A percentile compares a stretch with the other conserved stretches of the same genome.
These are phyloP conservation scores for Oedothorax gibbosus DNA, from an alignment of 1,140 invertebrate species.

Conservation along the genomic window DNA sequence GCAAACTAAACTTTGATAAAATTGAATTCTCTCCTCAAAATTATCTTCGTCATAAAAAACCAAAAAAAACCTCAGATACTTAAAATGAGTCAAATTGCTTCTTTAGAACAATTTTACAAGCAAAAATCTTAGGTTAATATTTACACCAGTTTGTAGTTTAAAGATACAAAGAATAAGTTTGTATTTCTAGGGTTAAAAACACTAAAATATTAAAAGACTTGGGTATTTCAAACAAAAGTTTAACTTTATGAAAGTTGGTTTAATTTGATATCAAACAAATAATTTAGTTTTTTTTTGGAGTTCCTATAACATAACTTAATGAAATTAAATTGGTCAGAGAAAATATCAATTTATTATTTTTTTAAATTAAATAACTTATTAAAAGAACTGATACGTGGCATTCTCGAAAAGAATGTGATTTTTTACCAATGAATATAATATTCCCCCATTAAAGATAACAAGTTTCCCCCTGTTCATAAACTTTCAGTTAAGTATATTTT, in stretches of 20 bases:
- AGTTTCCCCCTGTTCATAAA: too few species aligned
- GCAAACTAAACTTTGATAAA: too few species aligned
- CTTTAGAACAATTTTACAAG: too few species aligned
- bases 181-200: background rate
- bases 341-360: background rate
- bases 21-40: too few species aligned
- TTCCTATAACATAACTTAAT: background rate
- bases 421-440: background rate
- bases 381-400: background rate
- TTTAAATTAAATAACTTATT: background rate
- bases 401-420: background rate
- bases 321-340: background rate
- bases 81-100: too few species aligned
- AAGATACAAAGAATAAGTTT: too few species aligned
- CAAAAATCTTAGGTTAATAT: too few species aligned
- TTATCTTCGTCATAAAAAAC: too few species aligned
- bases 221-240: background rate
- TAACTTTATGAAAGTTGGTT: background rate
- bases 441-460: background rate
- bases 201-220: background rate
- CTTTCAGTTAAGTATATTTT: too few species aligned
- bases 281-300: background rate
- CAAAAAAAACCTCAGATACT: too few species aligned
- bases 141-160: too few species aligned
- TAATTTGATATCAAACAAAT: background rate